Percentiles rank a stretch among this genome's conserved stretches.
These are phyloP conservation scores for Cryptoprocta ferox DNA, from an alignment of 2,797 vertebrate species.

Conservation along the genomic window DNA sequence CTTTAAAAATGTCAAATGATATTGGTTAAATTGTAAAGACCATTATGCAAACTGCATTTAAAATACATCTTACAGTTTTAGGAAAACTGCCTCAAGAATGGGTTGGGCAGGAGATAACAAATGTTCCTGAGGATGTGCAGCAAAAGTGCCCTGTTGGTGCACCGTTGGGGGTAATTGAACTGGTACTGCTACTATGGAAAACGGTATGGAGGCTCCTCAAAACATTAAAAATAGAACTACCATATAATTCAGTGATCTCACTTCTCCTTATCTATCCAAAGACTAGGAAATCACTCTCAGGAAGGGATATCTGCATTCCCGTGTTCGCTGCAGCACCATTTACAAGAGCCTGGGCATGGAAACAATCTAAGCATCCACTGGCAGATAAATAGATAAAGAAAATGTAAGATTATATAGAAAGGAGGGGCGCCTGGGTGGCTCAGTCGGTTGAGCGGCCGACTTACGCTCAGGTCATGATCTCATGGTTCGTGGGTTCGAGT, in stretches of 20 bases:
- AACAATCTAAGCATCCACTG: background rate
- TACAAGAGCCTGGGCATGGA: background rate
- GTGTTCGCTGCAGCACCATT: background rate
- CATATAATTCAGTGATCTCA: background rate
- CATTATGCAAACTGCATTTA: background rate
- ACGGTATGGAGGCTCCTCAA: background rate
- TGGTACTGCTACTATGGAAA: background rate
- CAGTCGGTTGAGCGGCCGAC: no score
- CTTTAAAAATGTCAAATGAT: background rate
- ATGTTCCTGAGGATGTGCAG: background rate
- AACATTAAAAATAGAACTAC: background rate
- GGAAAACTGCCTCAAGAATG: background rate
- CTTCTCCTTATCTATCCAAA: background rate
- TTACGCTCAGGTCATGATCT: no score
- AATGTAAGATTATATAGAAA: background rate
- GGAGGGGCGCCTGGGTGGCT: no score
- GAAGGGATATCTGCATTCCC: background rate
- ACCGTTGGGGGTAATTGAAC: no score
- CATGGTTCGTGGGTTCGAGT: no score
- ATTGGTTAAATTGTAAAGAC: background rate
- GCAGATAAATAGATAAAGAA: background rate
- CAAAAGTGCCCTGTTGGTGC: background rate
- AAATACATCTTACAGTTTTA: background rate
- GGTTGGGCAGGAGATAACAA: background rate
- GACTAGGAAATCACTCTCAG: background rate